Base-by-base conservation (phyloP, 2,113 vertebrate genomes). In the Terrapene triunguis region DNA sequence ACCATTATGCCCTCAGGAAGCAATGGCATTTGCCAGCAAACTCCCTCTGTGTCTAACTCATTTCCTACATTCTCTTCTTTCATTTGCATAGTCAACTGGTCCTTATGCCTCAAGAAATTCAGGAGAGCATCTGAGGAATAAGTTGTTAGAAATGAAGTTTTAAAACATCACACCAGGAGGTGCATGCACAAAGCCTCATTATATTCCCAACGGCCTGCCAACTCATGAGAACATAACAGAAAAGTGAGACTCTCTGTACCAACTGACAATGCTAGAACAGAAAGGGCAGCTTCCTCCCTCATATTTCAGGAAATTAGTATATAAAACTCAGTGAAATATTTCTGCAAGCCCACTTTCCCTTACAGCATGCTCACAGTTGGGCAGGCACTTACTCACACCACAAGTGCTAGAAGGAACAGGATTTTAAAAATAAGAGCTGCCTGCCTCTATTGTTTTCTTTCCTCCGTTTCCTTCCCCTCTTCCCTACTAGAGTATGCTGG, bases 51-150 rank as follows among this genome's bases (percentile, higher is more conserved):
- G 96, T 97, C 92, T 94, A 96, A 95, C 94, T 97, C 50, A 96
- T 98, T 97, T 97, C 97, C 96, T 96, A 74, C 92, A 88, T 95
- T 97, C 89, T 95, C 95, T 93, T 95, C 85, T 90, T 97, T 97
- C 85, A 97, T 98, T 98, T 98, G 96, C 97, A 98, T 97, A 97
- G 94, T 97, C 96, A 97, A 97, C 97, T 97, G 95, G 97, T 98
- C 96, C 95, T 97, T 97, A 96, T 1, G 93, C 97, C 95, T 97
- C 95, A 96, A 97, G 95, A 98, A 98, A 97, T 96, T 91, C 90
- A 90, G 96, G 96, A 95, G 72, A 97, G 95, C 92, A 97, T 97
- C 95, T 95, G 96, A 98, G 91, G 85, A 97, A 93, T 96, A 96
- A 94, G 91, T 95, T 95, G 96, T 97, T 96, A 96, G 96, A 96